Evolutionary conservation across 1,140 invertebrate species (phyloP).

Genomic region (Linepithema humile): DNA sequence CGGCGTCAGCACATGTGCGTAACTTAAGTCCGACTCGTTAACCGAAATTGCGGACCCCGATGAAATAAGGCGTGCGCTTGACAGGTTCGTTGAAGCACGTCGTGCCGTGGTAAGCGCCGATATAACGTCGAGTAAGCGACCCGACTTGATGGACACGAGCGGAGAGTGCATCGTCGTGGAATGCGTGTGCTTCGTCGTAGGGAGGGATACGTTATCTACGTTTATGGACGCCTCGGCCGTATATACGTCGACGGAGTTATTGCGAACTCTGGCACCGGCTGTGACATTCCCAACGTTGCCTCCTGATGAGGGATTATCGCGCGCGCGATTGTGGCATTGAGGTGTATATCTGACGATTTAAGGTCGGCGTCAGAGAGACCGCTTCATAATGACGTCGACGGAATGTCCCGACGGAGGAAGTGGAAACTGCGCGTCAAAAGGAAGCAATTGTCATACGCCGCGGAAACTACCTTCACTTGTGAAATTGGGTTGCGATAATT

Average conservation of each 20-base stretch:
- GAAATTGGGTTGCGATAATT: background rate
- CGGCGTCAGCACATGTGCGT: background rate
- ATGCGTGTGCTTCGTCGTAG: conserved; percentile 56
- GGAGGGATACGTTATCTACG: conserved; percentile 66
- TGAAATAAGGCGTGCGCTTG: conserved; percentile 62
- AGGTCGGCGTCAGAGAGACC: conserved; percentile 1
- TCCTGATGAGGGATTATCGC: conserved; percentile 47
- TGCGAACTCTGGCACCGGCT: background rate
- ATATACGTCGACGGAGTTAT: conserved; percentile 45
- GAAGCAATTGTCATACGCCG: background rate
- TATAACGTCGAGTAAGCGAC: conserved; percentile 56
- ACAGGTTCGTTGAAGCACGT: conserved; percentile 63
- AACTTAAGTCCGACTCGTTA: conserved; percentile 56
- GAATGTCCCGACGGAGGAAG: conserved; percentile 6
- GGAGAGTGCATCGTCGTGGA: conserved; percentile 50
- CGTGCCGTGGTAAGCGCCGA: conserved; percentile 54
- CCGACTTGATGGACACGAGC: conserved; percentile 66
- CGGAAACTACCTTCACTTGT: background rate
- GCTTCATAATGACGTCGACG: conserved; percentile 25
- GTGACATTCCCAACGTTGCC: conserved; percentile 41
- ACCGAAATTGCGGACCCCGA: conserved; percentile 46
- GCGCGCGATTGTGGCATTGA: conserved; percentile 34
- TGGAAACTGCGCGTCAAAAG: background rate
- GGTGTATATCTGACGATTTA: conserved; percentile 43
- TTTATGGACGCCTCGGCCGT: conserved; percentile 56